These are phyloP conservation scores for Dioctria linearis DNA, from an alignment of 2,888 invertebrate genomes.

Conservation along the genomic window DNA sequence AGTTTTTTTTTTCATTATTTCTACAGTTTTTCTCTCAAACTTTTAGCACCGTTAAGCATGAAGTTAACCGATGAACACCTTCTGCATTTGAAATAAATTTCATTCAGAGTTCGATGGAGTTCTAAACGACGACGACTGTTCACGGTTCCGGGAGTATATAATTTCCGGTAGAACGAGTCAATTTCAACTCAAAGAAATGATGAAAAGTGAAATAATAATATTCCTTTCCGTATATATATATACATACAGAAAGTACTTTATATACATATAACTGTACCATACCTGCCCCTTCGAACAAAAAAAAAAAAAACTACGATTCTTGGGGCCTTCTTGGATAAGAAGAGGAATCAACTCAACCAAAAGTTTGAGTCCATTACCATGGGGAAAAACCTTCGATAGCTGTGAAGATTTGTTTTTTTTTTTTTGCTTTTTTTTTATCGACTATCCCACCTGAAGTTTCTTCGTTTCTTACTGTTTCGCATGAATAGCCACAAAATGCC, in stretches of 20 bases:
- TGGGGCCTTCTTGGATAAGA: slow-evolving; percentile 21
- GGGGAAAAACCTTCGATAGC: slow-evolving; percentile 17
- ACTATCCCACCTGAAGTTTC: slow-evolving; percentile 10
- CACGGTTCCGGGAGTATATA: slow-evolving; percentile 28
- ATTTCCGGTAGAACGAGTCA: slow-evolving; percentile 48
- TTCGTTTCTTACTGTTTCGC: slow-evolving; percentile 32
- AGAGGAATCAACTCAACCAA: slow-evolving; percentile 38
- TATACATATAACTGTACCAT: neutral
- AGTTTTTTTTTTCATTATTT: no score
- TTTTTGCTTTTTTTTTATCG: neutral
- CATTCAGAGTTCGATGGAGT: slow-evolving; percentile 27
- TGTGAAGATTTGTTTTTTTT: neutral
- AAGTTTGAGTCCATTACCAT: slow-evolving; percentile 40
- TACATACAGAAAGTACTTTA: neutral
- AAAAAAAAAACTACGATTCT: slow-evolving; percentile 3
- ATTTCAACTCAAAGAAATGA: slow-evolving; percentile 44
- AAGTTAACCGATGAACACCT: slow-evolving; percentile 37
- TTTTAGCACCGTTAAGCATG: slow-evolving; percentile 3
- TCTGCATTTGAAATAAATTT: slow-evolving; percentile 50
- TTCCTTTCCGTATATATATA: neutral
- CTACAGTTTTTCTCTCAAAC: neutral
- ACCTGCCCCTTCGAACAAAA: neutral
- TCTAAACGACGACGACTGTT: slow-evolving; percentile 19
- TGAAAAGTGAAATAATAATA: slow-evolving; percentile 20
- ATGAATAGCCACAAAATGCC: slow-evolving; percentile 28